These are phyloP conservation scores for Scaptomyza cyrtandrae DNA, from an alignment of 2,888 invertebrate species.

Conservation along the genomic window DNA sequence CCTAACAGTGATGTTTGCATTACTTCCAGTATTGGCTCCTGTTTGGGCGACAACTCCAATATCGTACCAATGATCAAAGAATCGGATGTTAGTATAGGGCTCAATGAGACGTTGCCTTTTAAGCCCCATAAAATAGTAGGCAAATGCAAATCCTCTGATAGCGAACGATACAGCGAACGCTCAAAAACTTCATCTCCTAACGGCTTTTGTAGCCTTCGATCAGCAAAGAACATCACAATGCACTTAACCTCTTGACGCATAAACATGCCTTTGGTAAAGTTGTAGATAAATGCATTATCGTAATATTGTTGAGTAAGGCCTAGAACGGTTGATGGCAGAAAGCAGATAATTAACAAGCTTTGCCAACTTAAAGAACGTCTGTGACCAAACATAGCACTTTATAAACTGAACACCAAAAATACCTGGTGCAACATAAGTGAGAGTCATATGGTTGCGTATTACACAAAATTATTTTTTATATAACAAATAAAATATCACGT, in stretches of 20 bases:
- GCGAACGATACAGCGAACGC: conserved; percentile 31
- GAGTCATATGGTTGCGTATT: background rate
- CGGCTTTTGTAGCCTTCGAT: background rate
- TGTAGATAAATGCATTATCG: conserved; percentile 17
- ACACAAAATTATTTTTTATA: background rate
- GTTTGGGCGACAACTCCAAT: conserved; percentile 1
- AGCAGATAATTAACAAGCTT: conserved; percentile 4
- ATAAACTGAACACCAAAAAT: conserved; percentile 10
- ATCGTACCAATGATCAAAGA: conserved; percentile 39
- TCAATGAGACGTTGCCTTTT: conserved; percentile 8
- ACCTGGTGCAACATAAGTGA: background rate
- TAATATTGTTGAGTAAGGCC: conserved; percentile 1
- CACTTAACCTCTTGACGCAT: conserved; percentile 14
- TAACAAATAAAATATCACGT: background rate
- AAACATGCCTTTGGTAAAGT: conserved; percentile 17
- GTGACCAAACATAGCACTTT: conserved; percentile 20
- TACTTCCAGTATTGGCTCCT: conserved; percentile 42
- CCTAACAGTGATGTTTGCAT: conserved; percentile 26
- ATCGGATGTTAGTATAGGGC: conserved; percentile 1
- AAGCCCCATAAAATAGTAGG: conserved; percentile 42
- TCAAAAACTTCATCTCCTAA: background rate
- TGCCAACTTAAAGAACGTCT: background rate
- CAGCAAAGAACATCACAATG: conserved; percentile 24
- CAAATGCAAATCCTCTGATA: conserved; percentile 27
- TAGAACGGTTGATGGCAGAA: background rate